These are phyloP conservation scores for Trichopoda pennipes DNA, from an alignment of 2,888 invertebrate genomes.

Conservation along the genomic window DNA sequence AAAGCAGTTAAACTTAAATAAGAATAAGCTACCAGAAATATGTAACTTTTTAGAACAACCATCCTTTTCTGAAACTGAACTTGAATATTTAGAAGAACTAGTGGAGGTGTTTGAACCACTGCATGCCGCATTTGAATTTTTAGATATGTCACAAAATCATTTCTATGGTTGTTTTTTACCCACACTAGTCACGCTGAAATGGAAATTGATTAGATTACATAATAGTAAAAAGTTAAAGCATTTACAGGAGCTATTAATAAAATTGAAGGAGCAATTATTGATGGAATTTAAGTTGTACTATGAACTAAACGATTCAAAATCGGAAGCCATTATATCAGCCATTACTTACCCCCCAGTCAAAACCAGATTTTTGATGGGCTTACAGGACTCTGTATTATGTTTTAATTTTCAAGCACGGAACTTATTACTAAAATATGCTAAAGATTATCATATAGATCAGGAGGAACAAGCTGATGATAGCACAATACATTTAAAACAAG, in stretches of 20 bases:
- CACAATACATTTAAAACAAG: background rate
- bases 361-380: conserved; percentile 50
- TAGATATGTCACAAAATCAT: conserved; percentile 54
- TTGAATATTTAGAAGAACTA: conserved; percentile 55
- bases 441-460: conserved; percentile 35
- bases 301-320: conserved; percentile 51
- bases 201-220: conserved; percentile 53
- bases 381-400: conserved; percentile 41
- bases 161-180: conserved; percentile 59
- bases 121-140: conserved; percentile 48
- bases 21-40: conserved; percentile 26
- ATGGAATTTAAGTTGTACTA: conserved; percentile 49
- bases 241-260: conserved; percentile 31
- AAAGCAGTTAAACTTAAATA: conserved; percentile 38
- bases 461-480: background rate
- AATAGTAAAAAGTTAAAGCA: conserved; percentile 51
- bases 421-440: conserved; percentile 54
- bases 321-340: conserved; percentile 53
- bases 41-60: conserved; percentile 20
- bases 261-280: conserved; percentile 39
- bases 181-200: conserved; percentile 52
- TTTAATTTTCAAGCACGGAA: conserved; percentile 50
- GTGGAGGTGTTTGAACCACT: conserved; percentile 48
- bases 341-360: conserved; percentile 61
- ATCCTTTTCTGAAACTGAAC: conserved; percentile 13